phyloP scores from a whole-genome alignment of 1,140 invertebrate species.

The Scylla paramamosain region DNA sequence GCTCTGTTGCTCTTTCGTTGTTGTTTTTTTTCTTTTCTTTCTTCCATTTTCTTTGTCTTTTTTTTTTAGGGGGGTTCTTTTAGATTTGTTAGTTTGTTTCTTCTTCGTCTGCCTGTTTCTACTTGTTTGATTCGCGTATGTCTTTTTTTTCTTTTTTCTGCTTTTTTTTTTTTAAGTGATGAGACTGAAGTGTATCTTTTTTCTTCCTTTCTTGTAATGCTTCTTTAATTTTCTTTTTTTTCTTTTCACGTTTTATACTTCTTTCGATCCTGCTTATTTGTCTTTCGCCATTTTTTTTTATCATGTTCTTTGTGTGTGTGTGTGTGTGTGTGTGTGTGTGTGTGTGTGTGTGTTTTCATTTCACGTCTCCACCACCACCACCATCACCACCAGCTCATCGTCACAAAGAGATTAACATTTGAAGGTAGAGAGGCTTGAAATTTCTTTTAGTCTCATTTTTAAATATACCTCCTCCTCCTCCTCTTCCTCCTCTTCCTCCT shows the following conservation, averaged over 20 bases:
- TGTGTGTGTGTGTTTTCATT: not conserved
- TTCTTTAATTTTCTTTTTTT: too few relatives aligned
- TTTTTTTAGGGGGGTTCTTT: too few relatives aligned
- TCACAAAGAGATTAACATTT: constrained; percentile 24
- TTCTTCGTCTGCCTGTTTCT: too few relatives aligned
- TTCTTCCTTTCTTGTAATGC: too few relatives aligned
- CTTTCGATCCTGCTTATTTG: not conserved
- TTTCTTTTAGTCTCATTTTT: constrained; percentile 3
- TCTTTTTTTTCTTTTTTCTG: too few relatives aligned
- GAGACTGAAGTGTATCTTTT: too few relatives aligned
- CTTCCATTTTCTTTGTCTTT: too few relatives aligned
- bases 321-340: constrained; percentile 15
- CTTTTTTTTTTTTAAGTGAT: too few relatives aligned
- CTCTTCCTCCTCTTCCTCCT: not conserved
- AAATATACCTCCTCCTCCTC: not conserved
- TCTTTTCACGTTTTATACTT: not conserved
- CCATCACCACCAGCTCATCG: not conserved
- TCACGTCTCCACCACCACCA: not conserved
- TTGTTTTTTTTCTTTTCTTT: not conserved
- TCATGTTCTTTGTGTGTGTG: too few relatives aligned
- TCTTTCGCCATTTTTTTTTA: not conserved
- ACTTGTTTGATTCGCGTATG: too few relatives aligned
- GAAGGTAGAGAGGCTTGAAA: not conserved
- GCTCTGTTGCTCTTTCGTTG: not conserved
- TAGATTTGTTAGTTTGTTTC: too few relatives aligned